These are phyloP conservation scores for Geotrypetes seraphini DNA, from an alignment of 2,797 vertebrate genomes.

Conservation along the genomic window DNA sequence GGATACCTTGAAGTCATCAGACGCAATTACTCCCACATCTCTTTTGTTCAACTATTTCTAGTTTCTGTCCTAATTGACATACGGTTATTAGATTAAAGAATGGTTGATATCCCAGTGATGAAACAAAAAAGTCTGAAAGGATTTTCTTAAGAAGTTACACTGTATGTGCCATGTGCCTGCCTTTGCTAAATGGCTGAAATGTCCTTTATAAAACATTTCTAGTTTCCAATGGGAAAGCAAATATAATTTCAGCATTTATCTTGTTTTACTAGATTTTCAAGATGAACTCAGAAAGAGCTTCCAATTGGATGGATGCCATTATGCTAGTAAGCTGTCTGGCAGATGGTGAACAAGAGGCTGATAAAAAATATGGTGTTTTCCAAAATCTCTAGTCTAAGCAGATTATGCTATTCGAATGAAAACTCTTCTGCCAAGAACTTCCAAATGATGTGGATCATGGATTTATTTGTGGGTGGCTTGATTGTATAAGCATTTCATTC, in stretches of 20 bases:
- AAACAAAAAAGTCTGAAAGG: too few species aligned
- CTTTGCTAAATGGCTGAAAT: too few species aligned
- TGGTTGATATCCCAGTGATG: too few species aligned
- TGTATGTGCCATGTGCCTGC: too few species aligned
- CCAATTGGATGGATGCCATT: slow-evolving; percentile 17
- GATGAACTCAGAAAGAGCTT: slow-evolving; percentile 18
- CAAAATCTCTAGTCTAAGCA: slow-evolving; percentile 11
- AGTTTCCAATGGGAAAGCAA: slow-evolving; percentile 7
- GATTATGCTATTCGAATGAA: slow-evolving; percentile 11
- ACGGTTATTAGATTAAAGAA: too few species aligned
- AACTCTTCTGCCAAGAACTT: slow-evolving; percentile 23
- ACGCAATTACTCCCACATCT: too few species aligned
- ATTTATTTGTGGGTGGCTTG: slow-evolving; percentile 19
- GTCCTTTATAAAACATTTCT: slow-evolving; percentile 13
- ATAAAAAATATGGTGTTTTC: slow-evolving; percentile 13
- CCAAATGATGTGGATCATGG: slow-evolving; percentile 26
- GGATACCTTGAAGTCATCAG: too few species aligned
- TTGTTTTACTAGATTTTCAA: slow-evolving; percentile 28
- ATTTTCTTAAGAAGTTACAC: too few species aligned
- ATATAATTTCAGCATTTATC: slow-evolving; percentile 12
- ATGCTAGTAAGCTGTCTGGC: slow-evolving; percentile 38
- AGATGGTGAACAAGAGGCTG: slow-evolving; percentile 10
- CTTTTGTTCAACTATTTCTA: too few species aligned
- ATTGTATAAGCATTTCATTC: slow-evolving; percentile 15
- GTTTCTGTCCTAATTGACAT: too few species aligned